A percentile compares a stretch with the other conserved stretches of the same genome.
These are phyloP conservation scores for Trichonephila inaurata DNA, from an alignment of 1,140 invertebrate species.

Conservation along the genomic window DNA sequence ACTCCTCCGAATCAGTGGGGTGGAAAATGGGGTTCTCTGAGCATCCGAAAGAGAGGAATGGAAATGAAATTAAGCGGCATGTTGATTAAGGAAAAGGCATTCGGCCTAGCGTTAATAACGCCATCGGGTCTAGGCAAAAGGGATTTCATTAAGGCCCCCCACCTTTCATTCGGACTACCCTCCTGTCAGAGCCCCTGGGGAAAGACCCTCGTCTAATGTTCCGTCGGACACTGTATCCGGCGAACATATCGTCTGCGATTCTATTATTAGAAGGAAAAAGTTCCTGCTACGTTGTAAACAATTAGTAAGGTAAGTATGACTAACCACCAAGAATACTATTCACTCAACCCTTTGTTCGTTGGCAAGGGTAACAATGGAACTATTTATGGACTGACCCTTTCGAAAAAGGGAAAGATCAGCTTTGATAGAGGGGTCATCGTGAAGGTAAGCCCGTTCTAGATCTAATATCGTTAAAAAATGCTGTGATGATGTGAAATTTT, in stretches of 20 bases:
- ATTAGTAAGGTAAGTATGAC: background rate
- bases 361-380: background rate
- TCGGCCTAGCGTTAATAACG: conserved; percentile 61
- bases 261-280: background rate
- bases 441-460: too few species aligned
- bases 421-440: too few species aligned
- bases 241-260: background rate
- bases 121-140: background rate
- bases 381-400: too few species aligned
- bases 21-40: conserved; percentile 17
- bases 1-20: background rate
- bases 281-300: background rate
- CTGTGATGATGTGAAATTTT: too few species aligned
- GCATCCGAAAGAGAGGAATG: conserved; percentile 47
- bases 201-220: background rate
- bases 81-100: conserved; percentile 55
- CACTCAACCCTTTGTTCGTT: background rate
- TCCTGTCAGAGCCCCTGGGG: conserved; percentile 13
- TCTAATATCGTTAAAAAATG: too few species aligned
- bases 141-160: conserved; percentile 58
- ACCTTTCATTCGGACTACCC: background rate
- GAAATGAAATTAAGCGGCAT: conserved; percentile 55
- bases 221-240: background rate
- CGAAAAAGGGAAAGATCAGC: too few species aligned
- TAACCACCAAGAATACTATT: background rate